Evolutionary conservation across 2,113 vertebrate genomes (phyloP).

Genomic region (Lophochroa leadbeateri): DNA sequence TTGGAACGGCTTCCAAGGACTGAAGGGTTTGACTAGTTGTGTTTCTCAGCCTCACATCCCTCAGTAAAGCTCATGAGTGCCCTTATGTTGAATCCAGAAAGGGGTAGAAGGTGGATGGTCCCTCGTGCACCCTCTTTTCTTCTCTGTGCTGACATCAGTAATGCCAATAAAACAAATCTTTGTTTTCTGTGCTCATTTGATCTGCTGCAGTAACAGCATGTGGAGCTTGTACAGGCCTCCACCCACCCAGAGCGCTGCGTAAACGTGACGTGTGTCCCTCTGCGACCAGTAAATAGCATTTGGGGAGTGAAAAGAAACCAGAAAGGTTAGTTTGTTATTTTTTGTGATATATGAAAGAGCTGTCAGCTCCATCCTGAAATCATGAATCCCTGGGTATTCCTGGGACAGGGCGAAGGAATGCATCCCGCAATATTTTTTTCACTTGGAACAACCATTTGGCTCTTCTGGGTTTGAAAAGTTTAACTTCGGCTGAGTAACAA

Average conservation of each 20-base stretch:
- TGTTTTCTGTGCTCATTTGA: not conserved
- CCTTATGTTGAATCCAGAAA: not conserved
- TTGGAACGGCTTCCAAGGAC: not conserved
- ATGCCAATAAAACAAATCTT: not conserved
- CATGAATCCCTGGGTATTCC: constrained; percentile 9
- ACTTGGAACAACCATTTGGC: constrained; percentile 27
- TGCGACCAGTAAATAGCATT: not conserved
- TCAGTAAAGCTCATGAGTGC: not conserved
- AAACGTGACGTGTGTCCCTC: not conserved
- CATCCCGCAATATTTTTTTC: not conserved
- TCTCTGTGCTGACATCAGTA: not conserved
- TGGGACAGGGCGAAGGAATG: constrained; percentile 1
- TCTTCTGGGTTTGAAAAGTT: constrained; percentile 29
- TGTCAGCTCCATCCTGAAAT: constrained; percentile 20
- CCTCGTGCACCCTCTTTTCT: not conserved
- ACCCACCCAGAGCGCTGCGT: not conserved
- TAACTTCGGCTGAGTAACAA: not conserved
- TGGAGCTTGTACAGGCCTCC: not conserved
- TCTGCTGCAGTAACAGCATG: not conserved
- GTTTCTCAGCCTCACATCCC: not conserved
- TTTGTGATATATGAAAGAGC: constrained; percentile 11
- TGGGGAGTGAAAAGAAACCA: not conserved
- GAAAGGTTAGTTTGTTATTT: constrained; percentile 8
- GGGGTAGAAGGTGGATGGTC: not conserved
- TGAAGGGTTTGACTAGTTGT: not conserved